phyloP scores from a whole-genome alignment of 1,140 invertebrate genomes.

The Drosophila subobscura region DNA sequence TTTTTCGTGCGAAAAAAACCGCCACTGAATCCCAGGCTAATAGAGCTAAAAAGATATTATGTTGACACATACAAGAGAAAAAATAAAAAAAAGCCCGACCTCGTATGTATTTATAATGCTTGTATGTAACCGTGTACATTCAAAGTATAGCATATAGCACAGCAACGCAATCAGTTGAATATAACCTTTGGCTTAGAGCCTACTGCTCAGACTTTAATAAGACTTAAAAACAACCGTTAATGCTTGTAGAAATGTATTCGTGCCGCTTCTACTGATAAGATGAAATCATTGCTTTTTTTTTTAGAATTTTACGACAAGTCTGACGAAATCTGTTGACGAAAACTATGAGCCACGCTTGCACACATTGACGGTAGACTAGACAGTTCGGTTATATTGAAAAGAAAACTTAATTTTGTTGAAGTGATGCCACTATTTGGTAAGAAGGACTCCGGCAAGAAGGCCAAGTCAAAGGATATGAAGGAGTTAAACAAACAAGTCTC shows the following conservation, averaged over 20 bases:
- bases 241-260: background rate
- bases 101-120: background rate
- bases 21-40: too few relatives aligned
- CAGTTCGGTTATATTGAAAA: background rate
- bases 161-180: conserved; percentile 27
- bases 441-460: conserved; percentile 92
- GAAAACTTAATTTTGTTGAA: conserved; percentile 5
- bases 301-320: conserved; percentile 15
- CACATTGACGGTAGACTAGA: conserved; percentile 3
- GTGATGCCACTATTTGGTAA: conserved; percentile 95
- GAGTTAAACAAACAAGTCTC: conserved; percentile 90
- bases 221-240: conserved; percentile 18
- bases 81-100: too few relatives aligned
- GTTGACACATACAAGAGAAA: too few relatives aligned
- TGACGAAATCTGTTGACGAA: background rate
- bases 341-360: conserved; percentile 18
- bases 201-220: background rate
- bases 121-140: too few relatives aligned
- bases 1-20: too few relatives aligned
- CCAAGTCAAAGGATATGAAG: conserved; percentile 89
- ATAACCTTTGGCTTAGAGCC: conserved; percentile 31
- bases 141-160: background rate
- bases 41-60: too few relatives aligned
- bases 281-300: background rate
- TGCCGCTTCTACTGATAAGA: conserved; percentile 20